These are phyloP conservation scores for Zapornia atra DNA, from an alignment of 2,113 vertebrate species.

Conservation along the genomic window DNA sequence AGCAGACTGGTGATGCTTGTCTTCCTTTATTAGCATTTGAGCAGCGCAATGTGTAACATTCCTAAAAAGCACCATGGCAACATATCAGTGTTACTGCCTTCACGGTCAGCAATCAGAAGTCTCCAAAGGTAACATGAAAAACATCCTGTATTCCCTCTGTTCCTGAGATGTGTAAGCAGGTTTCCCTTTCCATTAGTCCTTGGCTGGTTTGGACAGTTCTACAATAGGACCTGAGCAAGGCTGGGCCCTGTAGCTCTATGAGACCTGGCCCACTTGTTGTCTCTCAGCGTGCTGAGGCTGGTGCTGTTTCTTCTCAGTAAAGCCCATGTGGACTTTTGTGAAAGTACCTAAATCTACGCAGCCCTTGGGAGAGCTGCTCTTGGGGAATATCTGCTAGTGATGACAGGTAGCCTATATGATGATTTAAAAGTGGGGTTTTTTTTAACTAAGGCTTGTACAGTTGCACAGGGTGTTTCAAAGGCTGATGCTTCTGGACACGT, in stretches of 20 bases:
- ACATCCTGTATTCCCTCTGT: neutral
- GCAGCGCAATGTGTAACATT: neutral
- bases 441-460: neutral
- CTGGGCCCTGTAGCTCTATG: neutral
- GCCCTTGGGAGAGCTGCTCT: neutral
- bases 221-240: neutral
- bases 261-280: neutral
- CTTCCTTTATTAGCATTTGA: neutral
- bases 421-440: neutral
- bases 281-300: neutral
- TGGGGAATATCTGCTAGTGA: neutral
- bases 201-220: neutral
- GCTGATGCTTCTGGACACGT: neutral
- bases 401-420: neutral
- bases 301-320: neutral
- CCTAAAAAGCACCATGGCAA: slow-evolving; percentile 49
- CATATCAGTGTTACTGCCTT: neutral
- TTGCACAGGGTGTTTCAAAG: neutral
- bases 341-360: neutral
- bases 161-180: neutral
- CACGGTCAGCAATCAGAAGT: neutral
- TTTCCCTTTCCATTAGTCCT: neutral
- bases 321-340: neutral
- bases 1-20: neutral
- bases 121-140: slow-evolving; percentile 40